Base-by-base conservation (phyloP, 2,113 vertebrate genomes). In the Larimichthys crocea region DNA sequence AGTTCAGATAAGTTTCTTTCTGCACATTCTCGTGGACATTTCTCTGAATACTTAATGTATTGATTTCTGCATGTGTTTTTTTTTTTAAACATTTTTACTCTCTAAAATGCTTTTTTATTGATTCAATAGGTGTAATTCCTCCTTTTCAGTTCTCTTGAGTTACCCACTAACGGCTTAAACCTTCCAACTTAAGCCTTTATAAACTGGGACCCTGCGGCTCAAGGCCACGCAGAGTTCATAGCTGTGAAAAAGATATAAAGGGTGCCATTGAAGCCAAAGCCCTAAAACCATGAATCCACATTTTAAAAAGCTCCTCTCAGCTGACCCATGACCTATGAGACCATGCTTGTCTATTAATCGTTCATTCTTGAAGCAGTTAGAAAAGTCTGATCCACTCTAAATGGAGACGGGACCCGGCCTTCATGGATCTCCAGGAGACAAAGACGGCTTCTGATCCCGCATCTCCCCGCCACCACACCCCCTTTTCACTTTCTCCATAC, bases 341-440 rank as follows among this genome's bases (percentile, higher is more conserved):
- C 92, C 88, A 55, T 74, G 83, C 93, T 91, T 91, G 93, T 94
- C 93, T 94, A 94, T 95, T 95, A 95, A 93, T 88, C 80, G 85
- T 86, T 59, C 72, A 89, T 93, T 94, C 92, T 92, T 74, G 85
- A 90, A 86, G 90, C 86, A 67, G 88, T 93, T 94, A 90, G 82
- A 90, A 88, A 89, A 89, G 90, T 91, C 93, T 95, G 93, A 95
- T 95, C 91, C 90, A 95, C 90, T 94, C 90, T 80, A 92, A 95
- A 94, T 93, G 91, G 93, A 93, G 94, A 93, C 78, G 82, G 90
- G 92, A 83, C 83, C 87, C 69, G 15, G 91, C 72, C 80, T 91
- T 89, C 88, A 76, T 76, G 91, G 86, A 64, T 93, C 91, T 90
- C 73, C 53, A 2, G 48, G 62, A 86, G 83, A 95, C 95, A 95